These are phyloP conservation scores for Sabellastarte sp. DNA, from an alignment of 2,888 invertebrate species.

Conservation along the genomic window DNA sequence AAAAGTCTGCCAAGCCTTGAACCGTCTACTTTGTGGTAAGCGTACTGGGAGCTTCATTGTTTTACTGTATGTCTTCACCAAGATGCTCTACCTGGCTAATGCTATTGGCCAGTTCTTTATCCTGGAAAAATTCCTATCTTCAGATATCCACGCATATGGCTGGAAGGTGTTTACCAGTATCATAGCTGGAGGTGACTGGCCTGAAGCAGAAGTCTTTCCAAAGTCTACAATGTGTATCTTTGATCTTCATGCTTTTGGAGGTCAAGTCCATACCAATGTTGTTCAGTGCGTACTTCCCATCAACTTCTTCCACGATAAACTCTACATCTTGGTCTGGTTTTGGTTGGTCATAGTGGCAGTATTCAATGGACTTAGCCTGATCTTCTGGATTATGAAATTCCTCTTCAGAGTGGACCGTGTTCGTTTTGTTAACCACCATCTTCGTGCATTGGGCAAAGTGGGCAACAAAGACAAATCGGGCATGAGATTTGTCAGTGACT, in stretches of 20 bases:
- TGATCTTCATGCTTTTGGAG: conserved; percentile 29
- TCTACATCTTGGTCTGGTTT: conserved; percentile 13
- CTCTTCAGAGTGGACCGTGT: conserved; percentile 7
- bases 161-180: conserved; percentile 49
- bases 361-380: background rate
- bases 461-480: conserved; percentile 6
- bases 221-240: conserved; percentile 27
- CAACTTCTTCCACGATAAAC: conserved; percentile 34
- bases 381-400: background rate
- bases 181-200: conserved; percentile 8
- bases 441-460: conserved; percentile 10
- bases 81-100: conserved; percentile 59
- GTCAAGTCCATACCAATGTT: conserved; percentile 22
- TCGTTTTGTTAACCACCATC: conserved; percentile 7
- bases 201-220: conserved; percentile 15
- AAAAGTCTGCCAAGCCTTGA: conserved; percentile 46
- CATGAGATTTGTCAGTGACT: conserved; percentile 9
- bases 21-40: conserved; percentile 52
- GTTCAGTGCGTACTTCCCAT: conserved; percentile 31
- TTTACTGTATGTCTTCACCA: conserved; percentile 59
- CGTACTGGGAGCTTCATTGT: conserved; percentile 60
- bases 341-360: background rate
- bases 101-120: conserved; percentile 60
- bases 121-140: conserved; percentile 61
- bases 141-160: conserved; percentile 56